Evolutionary conservation across 2,888 invertebrate genomes (phyloP), one percentile per base, ranked within the genome.

Genomic region (Ectemnius cavifrons): DNA sequence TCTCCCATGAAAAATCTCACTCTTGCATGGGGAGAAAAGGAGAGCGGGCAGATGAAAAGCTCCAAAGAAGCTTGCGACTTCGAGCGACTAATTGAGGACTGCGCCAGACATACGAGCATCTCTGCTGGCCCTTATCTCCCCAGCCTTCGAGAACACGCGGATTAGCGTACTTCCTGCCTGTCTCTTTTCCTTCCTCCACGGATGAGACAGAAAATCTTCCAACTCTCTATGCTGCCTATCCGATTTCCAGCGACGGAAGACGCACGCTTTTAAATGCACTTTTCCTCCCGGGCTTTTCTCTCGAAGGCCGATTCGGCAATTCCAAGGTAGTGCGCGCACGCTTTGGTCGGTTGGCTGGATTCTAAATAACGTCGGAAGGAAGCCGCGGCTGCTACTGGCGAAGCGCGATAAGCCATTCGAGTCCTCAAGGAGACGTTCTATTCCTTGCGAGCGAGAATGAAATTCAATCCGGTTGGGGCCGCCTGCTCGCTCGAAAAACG

Each of bases 41-140:
- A 6, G 37, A 37, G 37, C 37, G 37, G 37, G 3, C 8, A 8
- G 2, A 37, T 37, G 37, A 37, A 37, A 37, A 37, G 37, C 37
- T 37, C 8, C 37, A 6, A 37, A 37, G 37, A 37, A 37, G 8
- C 37, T 37, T 58, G 20, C 23, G 72, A 72, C 67, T 52, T 71
- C 37, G 64, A 73, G 60, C 70, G 66, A 72, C 73, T 84, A 85
- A 85, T 84, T 80, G 78, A 73, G 76, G 76, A 52, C 8, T 16
- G n/a, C 14, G 52, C 52, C 52, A 76, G 72, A 80, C 75, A 37
- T 37, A 69, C 73, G 27, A 72, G 65, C 28, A 71, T 62, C 65
- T 58, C 67, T 67, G 56, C 62, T 60, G 59, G n/a, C 27, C 11
- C 28, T 61, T 71, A 52, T 45, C 58, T 13, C 20, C 11, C 20